Conservation (phyloP, 2,888 invertebrate species). For the Agonum fuliginosum region DNA sequence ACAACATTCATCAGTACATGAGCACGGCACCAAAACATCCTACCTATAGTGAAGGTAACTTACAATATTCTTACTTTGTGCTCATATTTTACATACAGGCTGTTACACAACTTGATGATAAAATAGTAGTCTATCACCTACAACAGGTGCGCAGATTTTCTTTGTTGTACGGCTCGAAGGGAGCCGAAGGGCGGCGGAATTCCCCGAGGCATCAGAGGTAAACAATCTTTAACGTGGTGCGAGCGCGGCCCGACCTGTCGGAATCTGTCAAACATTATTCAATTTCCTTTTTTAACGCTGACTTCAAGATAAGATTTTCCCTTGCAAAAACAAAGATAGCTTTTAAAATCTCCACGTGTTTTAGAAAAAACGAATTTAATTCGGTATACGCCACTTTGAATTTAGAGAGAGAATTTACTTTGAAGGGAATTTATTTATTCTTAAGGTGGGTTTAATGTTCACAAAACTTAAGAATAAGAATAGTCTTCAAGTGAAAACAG, state of each 20-base stretch:
- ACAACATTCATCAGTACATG: constrained; percentile 27
- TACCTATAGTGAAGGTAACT: neutral
- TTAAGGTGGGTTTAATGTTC: no score
- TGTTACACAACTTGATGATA: no score
- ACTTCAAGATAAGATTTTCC: constrained; percentile 48
- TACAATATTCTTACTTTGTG: no score
- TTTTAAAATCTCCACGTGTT: constrained; percentile 48
- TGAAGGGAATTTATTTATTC: constrained; percentile 39
- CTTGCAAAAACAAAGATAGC: constrained; percentile 53
- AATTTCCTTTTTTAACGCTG: constrained; percentile 54
- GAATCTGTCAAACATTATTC: constrained; percentile 58
- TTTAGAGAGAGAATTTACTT: constrained; percentile 40
- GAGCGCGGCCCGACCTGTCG: constrained; percentile 11
- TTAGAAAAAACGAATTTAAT: constrained; percentile 40
- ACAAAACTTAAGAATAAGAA: no score
- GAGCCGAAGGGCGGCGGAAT: constrained; percentile 7
- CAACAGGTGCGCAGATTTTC: constrained; percentile 21
- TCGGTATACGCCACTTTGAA: constrained; percentile 53
- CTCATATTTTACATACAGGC: no score
- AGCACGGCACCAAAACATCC: neutral
- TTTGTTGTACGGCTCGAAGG: constrained; percentile 15
- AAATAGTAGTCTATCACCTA: neutral
- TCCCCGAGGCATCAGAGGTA: constrained; percentile 49
- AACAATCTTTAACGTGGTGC: constrained; percentile 46
- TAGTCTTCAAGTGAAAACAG: no score